phyloP scores from a whole-genome alignment of 2,113 vertebrate species.

The Oryzias melastigma region DNA sequence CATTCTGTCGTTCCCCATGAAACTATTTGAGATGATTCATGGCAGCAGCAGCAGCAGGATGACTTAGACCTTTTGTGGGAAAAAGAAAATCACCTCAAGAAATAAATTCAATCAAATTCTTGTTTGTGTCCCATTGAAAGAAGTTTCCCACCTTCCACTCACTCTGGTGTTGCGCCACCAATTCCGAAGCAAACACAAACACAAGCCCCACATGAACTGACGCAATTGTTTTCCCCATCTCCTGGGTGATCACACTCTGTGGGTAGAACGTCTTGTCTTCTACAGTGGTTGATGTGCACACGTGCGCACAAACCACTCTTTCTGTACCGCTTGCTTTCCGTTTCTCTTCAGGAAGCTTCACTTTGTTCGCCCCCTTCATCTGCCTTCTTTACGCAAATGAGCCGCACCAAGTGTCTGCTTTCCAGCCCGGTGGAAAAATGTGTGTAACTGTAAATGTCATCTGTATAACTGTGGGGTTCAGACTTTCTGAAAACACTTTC shows the following conservation, averaged over 20 bases:
- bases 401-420: constrained; percentile 40
- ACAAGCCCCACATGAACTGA: constrained; percentile 19
- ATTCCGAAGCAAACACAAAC: constrained; percentile 1
- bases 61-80: constrained; percentile 15
- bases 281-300: constrained; percentile 10
- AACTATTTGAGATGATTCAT: constrained; percentile 40
- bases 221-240: constrained; percentile 25
- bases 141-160: constrained; percentile 29
- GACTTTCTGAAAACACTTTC: constrained; percentile 49
- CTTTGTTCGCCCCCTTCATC: constrained; percentile 44
- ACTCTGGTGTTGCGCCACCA: neutral
- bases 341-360: constrained; percentile 74
- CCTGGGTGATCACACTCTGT: constrained; percentile 47
- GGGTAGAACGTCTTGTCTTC: constrained; percentile 32
- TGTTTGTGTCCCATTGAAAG: too few species aligned
- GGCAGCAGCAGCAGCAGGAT: constrained; percentile 15
- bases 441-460: constrained; percentile 71
- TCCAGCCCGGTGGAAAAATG: constrained; percentile 69
- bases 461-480: constrained; percentile 57
- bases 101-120: neutral
- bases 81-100: constrained; percentile 18
- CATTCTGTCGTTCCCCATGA: constrained; percentile 32
- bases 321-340: constrained; percentile 69
- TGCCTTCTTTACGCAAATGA: constrained; percentile 54
- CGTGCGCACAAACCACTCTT: constrained; percentile 60